phyloP scores from a whole-genome alignment of 1,140 invertebrate genomes.

The Phymastichus coffea region DNA sequence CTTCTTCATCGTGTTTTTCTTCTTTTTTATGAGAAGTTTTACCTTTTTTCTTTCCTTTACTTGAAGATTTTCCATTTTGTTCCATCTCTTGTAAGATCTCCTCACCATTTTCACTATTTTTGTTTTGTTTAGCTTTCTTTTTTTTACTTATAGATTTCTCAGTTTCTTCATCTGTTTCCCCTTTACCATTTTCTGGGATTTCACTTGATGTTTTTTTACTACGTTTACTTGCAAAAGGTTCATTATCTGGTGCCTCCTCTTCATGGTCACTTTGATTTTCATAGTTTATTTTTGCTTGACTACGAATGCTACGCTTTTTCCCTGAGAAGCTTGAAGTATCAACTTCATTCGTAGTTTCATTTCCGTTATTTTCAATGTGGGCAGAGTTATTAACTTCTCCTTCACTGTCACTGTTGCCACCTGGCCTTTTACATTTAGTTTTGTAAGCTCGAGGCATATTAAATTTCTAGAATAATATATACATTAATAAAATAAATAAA shows the following conservation, averaged over 20 bases:
- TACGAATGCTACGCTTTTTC: slow-evolving; percentile 35
- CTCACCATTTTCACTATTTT: not conserved
- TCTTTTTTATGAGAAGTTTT: too few relatives aligned
- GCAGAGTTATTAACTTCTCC: slow-evolving; percentile 49
- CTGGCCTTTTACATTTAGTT: slow-evolving; percentile 47
- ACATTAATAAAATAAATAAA: too few relatives aligned
- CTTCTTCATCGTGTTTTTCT: slow-evolving; percentile 21
- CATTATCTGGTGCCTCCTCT: slow-evolving; percentile 16
- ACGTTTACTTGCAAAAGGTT: too few relatives aligned
- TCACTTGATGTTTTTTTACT: slow-evolving; percentile 9
- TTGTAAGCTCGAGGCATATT: slow-evolving; percentile 25
- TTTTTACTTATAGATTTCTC: not conserved
- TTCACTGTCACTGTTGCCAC: slow-evolving; percentile 42
- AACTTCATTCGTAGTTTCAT: slow-evolving; percentile 10
- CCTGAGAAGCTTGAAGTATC: not conserved
- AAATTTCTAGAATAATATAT: too few relatives aligned
- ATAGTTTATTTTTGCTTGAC: slow-evolving; percentile 29
- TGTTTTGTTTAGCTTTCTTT: not conserved
- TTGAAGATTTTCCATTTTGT: slow-evolving; percentile 3
- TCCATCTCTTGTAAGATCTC: too few relatives aligned
- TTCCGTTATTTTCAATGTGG: slow-evolving; percentile 23
- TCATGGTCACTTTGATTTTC: slow-evolving; percentile 24
- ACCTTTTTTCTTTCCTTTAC: slow-evolving; percentile 4
- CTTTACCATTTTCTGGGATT: slow-evolving; percentile 18
- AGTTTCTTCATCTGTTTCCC: not conserved